Percentiles rank a stretch among this genome's conserved stretches.
These are phyloP conservation scores for Bombus sibiricus DNA, from an alignment of 1,140 invertebrate species.

Conservation along the genomic window DNA sequence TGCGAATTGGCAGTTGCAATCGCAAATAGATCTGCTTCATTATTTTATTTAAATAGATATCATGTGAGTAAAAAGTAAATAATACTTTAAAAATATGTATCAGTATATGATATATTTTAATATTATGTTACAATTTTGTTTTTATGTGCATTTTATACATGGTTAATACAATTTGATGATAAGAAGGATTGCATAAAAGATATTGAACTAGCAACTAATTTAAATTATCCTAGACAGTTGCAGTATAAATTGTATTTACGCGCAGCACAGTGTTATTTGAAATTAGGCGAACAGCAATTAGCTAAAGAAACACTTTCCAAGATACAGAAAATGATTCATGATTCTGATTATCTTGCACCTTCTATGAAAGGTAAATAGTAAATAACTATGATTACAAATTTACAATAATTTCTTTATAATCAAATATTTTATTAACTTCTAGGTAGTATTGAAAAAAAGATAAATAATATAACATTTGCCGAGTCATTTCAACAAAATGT, in stretches of 20 bases:
- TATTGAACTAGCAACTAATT: slow-evolving; percentile 75
- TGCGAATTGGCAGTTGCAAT: slow-evolving; percentile 76
- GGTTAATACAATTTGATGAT: slow-evolving; percentile 6
- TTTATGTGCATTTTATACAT: slow-evolving; percentile 7
- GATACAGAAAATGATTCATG: slow-evolving; percentile 65
- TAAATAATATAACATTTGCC: slow-evolving; percentile 30
- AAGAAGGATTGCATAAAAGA: slow-evolving; percentile 79
- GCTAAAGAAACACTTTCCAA: slow-evolving; percentile 68
- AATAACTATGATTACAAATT: not conserved
- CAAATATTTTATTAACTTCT: slow-evolving; percentile 23
- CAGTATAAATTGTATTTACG: slow-evolving; percentile 78
- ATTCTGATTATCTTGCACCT: slow-evolving; percentile 56
- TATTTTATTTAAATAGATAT: slow-evolving; percentile 76
- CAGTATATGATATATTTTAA: not conserved
- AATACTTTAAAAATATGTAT: not conserved
- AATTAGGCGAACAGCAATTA: slow-evolving; percentile 68
- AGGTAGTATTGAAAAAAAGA: slow-evolving; percentile 53
- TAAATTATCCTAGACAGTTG: slow-evolving; percentile 75
- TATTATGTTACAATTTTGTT: not conserved
- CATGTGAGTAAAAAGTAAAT: slow-evolving; percentile 65
- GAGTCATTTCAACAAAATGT: slow-evolving; percentile 5
- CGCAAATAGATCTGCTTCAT: slow-evolving; percentile 81
- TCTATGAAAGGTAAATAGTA: slow-evolving; percentile 29
- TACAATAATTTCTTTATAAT: slow-evolving; percentile 9
- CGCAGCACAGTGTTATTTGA: slow-evolving; percentile 73